Base-by-base conservation (phyloP, 1,140 invertebrate genomes). In the Zaprionus davidi region DNA sequence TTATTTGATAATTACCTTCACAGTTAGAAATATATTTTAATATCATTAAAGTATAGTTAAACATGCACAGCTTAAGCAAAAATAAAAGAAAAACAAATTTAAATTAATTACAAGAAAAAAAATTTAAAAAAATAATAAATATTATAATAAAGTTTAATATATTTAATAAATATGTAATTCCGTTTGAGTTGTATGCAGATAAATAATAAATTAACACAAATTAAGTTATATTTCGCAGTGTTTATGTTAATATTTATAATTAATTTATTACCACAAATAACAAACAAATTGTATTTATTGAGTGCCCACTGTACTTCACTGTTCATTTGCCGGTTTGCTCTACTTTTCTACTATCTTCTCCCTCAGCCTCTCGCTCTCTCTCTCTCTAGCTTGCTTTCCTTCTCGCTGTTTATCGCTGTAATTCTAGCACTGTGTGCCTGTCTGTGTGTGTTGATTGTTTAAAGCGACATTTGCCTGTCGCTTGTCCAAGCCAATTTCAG, bases 391-490 rank as follows among this genome's bases (percentile, higher is more conserved):
- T 31, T 31, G 2, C 20, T 12, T 9, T 49, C 41, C 20, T 24
- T 44, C 2, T 24, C 46, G 3, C 46, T 24, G 5, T 24, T 51
- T 46, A 17, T 46, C 20, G 20, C 46, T 51, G 17, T 51, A 51
- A 51, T 51, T 51, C 46, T 22, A 22, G 11, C 41, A 3, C 17
- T 34, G 12, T 64, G 28, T 34, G 12, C 15, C 3, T 24, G 63
- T 65, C 4, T 38, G 22, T 15, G 20, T 63, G 60, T 20, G 17
- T 36, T 20, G 31, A 38, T 26, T 59, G 17, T 20, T 63, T 46
- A 17, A 41, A 24, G 41, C 36, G 28, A 63, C 24, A 24, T 59
- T 36, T 59, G 57, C 26, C 44, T 62, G 41, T 22, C 6, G 24
- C 20, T n/a, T 44, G 22, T 41, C 38, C 36, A 20, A 26, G 58